phyloP scores from a whole-genome alignment of 2,888 invertebrate genomes.

The Caenorhabditis macrosperma region DNA sequence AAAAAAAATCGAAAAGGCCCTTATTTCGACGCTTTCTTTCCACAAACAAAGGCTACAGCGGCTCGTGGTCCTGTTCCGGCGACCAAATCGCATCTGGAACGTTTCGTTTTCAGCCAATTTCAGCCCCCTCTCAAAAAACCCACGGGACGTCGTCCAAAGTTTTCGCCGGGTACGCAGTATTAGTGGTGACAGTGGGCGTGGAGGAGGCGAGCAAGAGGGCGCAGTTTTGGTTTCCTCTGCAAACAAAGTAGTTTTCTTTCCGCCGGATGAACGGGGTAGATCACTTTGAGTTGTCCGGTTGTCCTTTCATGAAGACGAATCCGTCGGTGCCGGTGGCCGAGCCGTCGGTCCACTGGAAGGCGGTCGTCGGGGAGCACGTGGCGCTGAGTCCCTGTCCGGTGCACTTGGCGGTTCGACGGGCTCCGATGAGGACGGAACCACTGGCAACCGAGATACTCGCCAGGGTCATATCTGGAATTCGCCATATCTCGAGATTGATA shows the following conservation, averaged over 20 bases:
- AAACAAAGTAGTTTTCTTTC: no score
- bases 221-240: constrained; percentile 6
- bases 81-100: neutral
- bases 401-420: constrained; percentile 2
- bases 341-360: constrained; percentile 31
- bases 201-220: constrained; percentile 18
- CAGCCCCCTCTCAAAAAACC: no score
- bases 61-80: neutral
- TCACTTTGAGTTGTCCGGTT: neutral
- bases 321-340: constrained; percentile 8
- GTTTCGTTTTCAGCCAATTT: no score
- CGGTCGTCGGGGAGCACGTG: neutral
- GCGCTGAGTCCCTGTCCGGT: neutral
- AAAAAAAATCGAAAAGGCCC: no score
- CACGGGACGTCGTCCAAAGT: constrained; percentile 13
- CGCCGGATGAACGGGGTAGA: no score
- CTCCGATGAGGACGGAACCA: constrained; percentile 11
- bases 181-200: neutral
- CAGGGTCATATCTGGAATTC: no score
- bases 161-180: neutral
- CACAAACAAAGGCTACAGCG: neutral
- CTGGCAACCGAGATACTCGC: constrained; percentile 1
- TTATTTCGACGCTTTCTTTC: constrained; percentile 2
- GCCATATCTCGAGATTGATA: no score
- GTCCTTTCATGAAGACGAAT: neutral